Evolutionary conservation across 2,113 vertebrate genomes (phyloP).

Genomic region (Anser brachyrhynchus): DNA sequence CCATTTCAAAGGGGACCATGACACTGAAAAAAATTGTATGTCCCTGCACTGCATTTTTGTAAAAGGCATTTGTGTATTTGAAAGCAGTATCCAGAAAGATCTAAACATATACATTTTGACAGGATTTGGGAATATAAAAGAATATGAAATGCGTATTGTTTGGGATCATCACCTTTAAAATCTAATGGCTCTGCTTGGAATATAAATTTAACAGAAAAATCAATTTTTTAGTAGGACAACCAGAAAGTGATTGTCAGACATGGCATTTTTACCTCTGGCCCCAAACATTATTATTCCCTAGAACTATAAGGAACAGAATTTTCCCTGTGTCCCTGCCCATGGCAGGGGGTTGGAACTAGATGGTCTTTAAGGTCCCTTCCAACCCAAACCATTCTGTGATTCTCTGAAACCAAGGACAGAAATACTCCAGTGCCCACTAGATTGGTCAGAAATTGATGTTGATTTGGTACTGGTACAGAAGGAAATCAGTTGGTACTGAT

Average conservation of each 20-base stretch:
- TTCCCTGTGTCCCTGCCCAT: background rate
- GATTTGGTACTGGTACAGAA: background rate
- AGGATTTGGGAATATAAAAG: background rate
- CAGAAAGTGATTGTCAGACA: background rate
- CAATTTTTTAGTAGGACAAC: background rate
- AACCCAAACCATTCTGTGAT: too few species aligned
- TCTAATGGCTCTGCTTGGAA: background rate
- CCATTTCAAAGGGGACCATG: background rate
- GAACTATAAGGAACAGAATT: background rate
- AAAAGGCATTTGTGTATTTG: background rate
- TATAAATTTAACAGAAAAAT: background rate
- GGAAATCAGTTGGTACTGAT: background rate
- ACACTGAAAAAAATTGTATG: background rate
- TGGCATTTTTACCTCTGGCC: background rate
- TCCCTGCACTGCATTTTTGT: background rate
- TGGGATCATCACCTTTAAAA: background rate
- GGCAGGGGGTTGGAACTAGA: too few species aligned
- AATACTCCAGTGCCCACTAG: background rate
- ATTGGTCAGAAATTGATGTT: background rate
- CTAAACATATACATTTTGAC: background rate
- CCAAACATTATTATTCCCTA: background rate
- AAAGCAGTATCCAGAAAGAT: background rate
- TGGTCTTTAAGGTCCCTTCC: too few species aligned
- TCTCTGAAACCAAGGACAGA: background rate
- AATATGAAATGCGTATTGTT: background rate